Evolutionary conservation across 1,140 invertebrate genomes (phyloP).

Genomic region (Heterodera carotae): DNA sequence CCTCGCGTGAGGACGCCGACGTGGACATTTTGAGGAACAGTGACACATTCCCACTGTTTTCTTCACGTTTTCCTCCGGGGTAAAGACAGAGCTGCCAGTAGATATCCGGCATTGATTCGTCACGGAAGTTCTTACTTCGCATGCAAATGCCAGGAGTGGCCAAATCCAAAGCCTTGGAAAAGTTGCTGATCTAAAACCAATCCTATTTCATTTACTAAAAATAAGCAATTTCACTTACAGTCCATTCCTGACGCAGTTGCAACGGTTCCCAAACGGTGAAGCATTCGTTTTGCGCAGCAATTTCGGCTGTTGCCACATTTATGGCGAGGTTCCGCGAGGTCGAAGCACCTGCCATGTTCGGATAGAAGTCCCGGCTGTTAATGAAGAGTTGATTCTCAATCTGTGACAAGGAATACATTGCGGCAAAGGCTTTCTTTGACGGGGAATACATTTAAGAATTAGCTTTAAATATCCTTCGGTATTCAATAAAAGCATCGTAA

Average conservation of each 20-base stretch:
- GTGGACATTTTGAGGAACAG: constrained; percentile 65
- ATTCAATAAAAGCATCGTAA: no score
- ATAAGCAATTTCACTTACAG: constrained; percentile 38
- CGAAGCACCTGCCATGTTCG: constrained; percentile 8
- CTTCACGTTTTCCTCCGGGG: constrained; percentile 63
- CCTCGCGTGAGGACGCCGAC: constrained; percentile 56
- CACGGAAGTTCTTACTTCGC: constrained; percentile 57
- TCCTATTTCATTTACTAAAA: background rate
- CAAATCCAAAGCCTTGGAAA: constrained; percentile 55
- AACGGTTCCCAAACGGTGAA: constrained; percentile 58
- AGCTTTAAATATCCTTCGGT: background rate
- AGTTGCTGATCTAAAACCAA: constrained; percentile 58
- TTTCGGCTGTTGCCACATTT: constrained; percentile 1
- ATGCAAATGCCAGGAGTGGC: constrained; percentile 61
- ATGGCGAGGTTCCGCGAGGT: constrained; percentile 15
- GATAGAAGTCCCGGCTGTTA: background rate
- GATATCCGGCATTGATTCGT: constrained; percentile 58
- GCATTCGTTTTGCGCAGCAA: constrained; percentile 45
- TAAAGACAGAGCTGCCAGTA: constrained; percentile 64
- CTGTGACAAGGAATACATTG: background rate
- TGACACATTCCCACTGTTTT: constrained; percentile 63
- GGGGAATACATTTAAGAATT: background rate
- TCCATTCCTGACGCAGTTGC: constrained; percentile 58
- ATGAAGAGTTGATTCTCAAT: background rate
- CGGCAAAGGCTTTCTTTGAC: background rate